Percentiles rank a stretch among this genome's conserved stretches.
Evolutionary conservation across 2,797 vertebrate species (phyloP).

Genomic region (Myoxocephalus aenaeus): DNA sequence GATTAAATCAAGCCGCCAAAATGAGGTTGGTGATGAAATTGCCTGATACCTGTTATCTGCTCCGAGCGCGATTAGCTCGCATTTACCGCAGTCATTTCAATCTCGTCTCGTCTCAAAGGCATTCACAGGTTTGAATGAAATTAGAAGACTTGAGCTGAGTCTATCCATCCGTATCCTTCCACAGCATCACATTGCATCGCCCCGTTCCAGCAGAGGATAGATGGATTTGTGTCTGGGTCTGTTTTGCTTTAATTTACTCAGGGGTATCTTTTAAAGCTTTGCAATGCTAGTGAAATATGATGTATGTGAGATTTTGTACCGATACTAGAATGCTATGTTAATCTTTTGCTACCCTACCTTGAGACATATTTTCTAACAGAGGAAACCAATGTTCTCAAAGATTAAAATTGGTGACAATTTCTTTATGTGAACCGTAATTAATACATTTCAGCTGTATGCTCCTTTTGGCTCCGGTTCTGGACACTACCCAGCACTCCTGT

Average conservation of each 20-base stretch:
- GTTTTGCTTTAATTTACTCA: neutral
- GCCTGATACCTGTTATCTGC: slow-evolving; percentile 50
- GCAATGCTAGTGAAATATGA: neutral
- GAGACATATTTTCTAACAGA: neutral
- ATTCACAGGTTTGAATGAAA: slow-evolving; percentile 10
- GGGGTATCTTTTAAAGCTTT: neutral
- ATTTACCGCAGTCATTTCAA: slow-evolving; percentile 10
- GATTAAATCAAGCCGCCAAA: slow-evolving; percentile 45
- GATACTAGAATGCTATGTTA: neutral
- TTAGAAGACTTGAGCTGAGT: slow-evolving; percentile 22
- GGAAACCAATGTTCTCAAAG: neutral
- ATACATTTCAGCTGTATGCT: neutral
- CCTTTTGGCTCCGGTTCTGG: neutral
- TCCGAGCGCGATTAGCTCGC: slow-evolving; percentile 43
- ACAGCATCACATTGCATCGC: neutral
- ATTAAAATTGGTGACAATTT: neutral
- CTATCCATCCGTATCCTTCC: neutral
- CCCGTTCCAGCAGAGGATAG: neutral
- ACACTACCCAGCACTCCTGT: neutral
- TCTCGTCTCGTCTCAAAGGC: slow-evolving; percentile 14
- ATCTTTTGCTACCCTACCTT: neutral
- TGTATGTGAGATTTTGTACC: neutral
- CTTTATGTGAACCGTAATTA: neutral
- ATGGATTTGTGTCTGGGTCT: neutral
- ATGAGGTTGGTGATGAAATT: slow-evolving; percentile 38